Conservation (phyloP, 2,113 vertebrate species). For the Nibea coibor region DNA sequence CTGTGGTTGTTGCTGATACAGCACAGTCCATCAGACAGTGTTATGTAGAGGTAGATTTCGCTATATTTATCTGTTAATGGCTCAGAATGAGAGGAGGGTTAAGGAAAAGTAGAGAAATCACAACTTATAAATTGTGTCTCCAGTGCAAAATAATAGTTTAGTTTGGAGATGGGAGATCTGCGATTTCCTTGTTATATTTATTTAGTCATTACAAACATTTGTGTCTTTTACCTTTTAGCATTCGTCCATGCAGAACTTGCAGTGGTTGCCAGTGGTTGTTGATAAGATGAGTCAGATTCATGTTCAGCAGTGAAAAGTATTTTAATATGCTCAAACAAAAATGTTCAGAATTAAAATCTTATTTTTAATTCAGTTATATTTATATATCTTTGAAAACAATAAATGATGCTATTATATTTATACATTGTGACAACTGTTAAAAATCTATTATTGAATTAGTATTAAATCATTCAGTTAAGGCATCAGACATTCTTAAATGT, state of each 20-base stretch:
- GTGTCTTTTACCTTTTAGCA: background rate
- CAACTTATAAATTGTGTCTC: background rate
- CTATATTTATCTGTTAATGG: background rate
- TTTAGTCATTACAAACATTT: background rate
- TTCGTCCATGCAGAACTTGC: background rate
- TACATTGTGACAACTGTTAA: background rate
- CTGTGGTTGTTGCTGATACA: constrained; percentile 51
- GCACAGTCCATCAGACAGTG: constrained; percentile 47
- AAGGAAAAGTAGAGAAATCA: background rate
- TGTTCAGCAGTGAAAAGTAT: background rate
- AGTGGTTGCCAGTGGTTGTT: background rate
- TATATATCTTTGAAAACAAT: background rate
- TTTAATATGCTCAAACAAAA: background rate
- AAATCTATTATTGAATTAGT: background rate
- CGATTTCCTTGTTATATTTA: background rate
- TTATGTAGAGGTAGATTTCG: constrained; percentile 29
- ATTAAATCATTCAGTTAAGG: background rate
- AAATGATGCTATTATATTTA: background rate
- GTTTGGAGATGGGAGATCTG: background rate
- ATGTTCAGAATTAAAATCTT: background rate
- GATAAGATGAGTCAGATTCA: background rate
- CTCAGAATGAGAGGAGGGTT: background rate
- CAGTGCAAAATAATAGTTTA: background rate
- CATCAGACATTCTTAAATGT: background rate
- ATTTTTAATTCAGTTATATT: background rate